Evolutionary conservation across 2,113 vertebrate genomes (phyloP).

Genomic region (Halichoeres trimaculatus): DNA sequence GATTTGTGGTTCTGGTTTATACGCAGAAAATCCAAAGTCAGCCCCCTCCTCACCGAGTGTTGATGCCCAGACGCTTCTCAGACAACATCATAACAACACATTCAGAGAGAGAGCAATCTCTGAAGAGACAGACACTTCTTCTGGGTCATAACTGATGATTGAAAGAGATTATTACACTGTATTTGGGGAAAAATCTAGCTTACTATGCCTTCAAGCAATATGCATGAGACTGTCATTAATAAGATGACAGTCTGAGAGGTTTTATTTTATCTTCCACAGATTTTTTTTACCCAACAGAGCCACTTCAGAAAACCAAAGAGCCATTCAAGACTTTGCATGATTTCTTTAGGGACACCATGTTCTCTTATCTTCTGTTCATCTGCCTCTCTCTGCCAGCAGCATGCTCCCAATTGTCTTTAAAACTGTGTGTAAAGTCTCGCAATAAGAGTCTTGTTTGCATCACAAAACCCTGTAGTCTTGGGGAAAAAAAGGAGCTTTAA

Average conservation of each 20-base stretch:
- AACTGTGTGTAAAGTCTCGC: slow-evolving; percentile 11
- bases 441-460: slow-evolving; percentile 21
- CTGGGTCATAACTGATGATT: neutral
- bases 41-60: neutral
- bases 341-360: slow-evolving; percentile 34
- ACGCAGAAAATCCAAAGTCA: neutral
- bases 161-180: neutral
- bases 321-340: slow-evolving; percentile 24
- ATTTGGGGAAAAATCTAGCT: neutral
- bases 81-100: neutral
- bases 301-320: slow-evolving; percentile 23
- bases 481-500: slow-evolving; percentile 10
- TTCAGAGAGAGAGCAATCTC: neutral
- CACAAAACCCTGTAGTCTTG: slow-evolving; percentile 12
- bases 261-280: slow-evolving; percentile 26
- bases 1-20: neutral
- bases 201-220: neutral
- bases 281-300: slow-evolving; percentile 20
- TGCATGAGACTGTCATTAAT: slow-evolving; percentile 14
- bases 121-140: neutral
- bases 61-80: neutral
- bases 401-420: slow-evolving; percentile 12
- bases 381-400: slow-evolving; percentile 13
- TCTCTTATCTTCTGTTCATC: slow-evolving; percentile 37
- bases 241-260: neutral